Conservation (phyloP, 2,113 vertebrate genomes). For the Porphyrio hochstetteri region DNA sequence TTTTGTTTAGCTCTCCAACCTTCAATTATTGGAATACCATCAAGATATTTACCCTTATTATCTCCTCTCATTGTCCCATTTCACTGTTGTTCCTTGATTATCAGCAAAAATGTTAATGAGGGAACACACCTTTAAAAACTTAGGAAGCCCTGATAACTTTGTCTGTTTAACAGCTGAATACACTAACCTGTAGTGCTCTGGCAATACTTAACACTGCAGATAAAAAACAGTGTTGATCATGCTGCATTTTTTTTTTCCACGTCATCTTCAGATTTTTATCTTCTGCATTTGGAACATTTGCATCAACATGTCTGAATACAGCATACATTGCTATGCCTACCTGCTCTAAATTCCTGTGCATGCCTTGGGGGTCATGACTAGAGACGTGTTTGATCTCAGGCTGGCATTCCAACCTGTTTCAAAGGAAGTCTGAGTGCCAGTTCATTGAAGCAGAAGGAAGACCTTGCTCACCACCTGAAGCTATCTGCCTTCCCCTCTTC, state of each 20-base stretch:
- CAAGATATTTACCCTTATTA: not conserved
- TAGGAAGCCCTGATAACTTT: not conserved
- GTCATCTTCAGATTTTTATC: not conserved
- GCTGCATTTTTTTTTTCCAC: not conserved
- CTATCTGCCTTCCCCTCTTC: not conserved
- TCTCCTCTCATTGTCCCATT: not conserved
- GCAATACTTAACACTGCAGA: not conserved
- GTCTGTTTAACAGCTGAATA: not conserved
- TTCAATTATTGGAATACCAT: not conserved
- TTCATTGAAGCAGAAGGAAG: not conserved
- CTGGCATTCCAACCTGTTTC: not conserved
- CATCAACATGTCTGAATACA: not conserved
- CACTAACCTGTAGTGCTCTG: not conserved
- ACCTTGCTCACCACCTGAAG: not conserved
- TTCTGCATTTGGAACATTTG: not conserved
- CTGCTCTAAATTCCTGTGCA: not conserved
- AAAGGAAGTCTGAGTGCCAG: not conserved
- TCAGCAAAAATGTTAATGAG: not conserved
- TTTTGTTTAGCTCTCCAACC: not conserved
- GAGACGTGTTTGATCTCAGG: not conserved
- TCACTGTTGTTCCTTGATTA: not conserved
- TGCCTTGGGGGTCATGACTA: not conserved
- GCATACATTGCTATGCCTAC: not conserved
- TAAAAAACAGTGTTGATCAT: not conserved
- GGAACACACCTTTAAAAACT: not conserved